A percentile compares a stretch with the other conserved stretches of the same genome.
These are phyloP conservation scores for Prionace glauca DNA, from an alignment of 2,797 vertebrate species.

Conservation along the genomic window DNA sequence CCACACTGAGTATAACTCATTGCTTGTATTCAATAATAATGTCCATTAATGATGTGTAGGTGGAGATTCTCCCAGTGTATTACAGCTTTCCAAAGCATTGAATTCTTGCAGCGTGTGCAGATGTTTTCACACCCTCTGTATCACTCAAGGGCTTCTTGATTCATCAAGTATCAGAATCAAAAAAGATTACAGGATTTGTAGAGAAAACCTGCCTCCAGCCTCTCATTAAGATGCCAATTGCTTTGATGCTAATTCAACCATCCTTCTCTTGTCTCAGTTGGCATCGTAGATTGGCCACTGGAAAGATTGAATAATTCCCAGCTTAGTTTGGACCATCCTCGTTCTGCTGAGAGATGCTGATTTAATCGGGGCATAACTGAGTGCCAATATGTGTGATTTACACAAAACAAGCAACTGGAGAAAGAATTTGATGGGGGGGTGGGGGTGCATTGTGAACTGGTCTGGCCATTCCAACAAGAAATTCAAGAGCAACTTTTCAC, in stretches of 20 bases:
- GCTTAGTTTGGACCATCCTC: not conserved
- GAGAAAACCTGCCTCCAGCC: constrained; percentile 62
- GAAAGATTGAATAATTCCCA: not conserved
- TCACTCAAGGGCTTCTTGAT: constrained; percentile 50
- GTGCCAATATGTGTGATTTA: not conserved
- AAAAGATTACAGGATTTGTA: constrained; percentile 67
- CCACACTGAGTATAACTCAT: not conserved
- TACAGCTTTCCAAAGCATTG: constrained; percentile 56
- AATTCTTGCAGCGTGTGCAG: constrained; percentile 51
- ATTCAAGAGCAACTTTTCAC: not conserved
- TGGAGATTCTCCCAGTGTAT: constrained; percentile 54
- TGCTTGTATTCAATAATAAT: constrained; percentile 48
- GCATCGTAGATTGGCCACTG: not conserved
- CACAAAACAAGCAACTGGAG: not conserved
- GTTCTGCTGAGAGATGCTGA: not conserved
- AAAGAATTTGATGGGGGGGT: not conserved
- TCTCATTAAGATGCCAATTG: constrained; percentile 58
- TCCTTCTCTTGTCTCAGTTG: not conserved
- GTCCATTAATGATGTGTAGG: constrained; percentile 52
- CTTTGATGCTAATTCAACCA: constrained; percentile 42
- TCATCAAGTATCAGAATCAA: constrained; percentile 62
- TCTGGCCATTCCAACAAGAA: not conserved
- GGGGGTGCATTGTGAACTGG: no score
- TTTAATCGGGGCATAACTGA: not conserved
- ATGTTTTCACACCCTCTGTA: constrained; percentile 52